phyloP scores from a whole-genome alignment of 2,888 invertebrate species.

The Coelopa pilipes region DNA sequence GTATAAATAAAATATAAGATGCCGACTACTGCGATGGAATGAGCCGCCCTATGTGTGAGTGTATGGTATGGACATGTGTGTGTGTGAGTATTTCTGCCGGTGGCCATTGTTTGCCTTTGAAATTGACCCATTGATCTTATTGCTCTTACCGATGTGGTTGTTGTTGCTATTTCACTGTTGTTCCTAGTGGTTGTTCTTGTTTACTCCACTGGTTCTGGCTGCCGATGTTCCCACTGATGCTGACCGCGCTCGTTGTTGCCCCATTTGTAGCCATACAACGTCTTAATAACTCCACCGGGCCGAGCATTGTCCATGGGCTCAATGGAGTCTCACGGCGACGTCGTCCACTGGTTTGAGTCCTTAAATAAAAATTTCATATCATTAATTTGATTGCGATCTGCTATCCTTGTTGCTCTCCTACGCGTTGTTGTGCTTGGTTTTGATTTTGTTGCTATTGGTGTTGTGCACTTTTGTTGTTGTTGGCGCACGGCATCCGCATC shows the following conservation, averaged over 20 bases:
- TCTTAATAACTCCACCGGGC: conserved; percentile 54
- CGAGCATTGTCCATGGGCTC: conserved; percentile 3
- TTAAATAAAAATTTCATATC: conserved; percentile 54
- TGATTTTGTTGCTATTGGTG: no score
- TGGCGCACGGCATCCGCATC: not conserved
- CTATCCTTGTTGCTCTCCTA: not conserved
- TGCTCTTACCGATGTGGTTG: conserved; percentile 34
- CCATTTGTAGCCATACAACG: conserved; percentile 35
- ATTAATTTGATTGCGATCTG: conserved; percentile 50
- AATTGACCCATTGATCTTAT: conserved; percentile 51
- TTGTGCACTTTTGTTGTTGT: not conserved
- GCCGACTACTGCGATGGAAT: conserved; percentile 1
- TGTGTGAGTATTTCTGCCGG: conserved; percentile 23
- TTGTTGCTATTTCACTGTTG: not conserved
- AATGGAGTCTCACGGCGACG: conserved; percentile 49
- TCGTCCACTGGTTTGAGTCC: conserved; percentile 41
- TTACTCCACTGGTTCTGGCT: no score
- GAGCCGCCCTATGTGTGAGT: no score
- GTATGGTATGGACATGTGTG: conserved; percentile 22
- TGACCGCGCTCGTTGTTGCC: no score
- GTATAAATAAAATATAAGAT: conserved; percentile 14
- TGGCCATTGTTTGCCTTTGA: conserved; percentile 35
- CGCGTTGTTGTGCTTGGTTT: no score
- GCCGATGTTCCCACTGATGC: no score
- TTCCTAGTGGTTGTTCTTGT: not conserved